phyloP scores from a whole-genome alignment of 2,113 vertebrate species.

The Gymnogyps californianus region DNA sequence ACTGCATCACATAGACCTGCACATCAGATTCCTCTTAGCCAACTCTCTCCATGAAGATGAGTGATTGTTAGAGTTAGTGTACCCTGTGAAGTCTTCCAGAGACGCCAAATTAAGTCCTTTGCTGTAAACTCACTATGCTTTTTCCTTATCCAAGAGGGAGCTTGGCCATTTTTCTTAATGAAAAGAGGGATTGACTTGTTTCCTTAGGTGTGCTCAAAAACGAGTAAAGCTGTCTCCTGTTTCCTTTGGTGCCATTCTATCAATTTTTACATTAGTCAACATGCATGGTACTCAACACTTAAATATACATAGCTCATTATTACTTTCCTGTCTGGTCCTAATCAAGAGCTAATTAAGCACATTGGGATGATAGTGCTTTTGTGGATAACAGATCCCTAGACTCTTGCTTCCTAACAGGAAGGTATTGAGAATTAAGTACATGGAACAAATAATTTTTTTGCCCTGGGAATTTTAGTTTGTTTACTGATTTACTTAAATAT shows the following conservation, averaged over 20 bases:
- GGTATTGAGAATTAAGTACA: not conserved
- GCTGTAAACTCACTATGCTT: not conserved
- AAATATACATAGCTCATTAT: not conserved
- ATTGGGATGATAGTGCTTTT: not conserved
- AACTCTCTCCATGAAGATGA: not conserved
- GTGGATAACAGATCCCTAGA: not conserved
- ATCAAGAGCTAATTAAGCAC: not conserved
- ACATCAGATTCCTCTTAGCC: not conserved
- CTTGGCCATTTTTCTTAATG: not conserved
- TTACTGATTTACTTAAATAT: slow-evolving; percentile 14
- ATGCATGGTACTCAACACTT: not conserved
- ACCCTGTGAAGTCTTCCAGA: not conserved
- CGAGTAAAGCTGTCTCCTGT: not conserved
- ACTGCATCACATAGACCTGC: fast-evolving
- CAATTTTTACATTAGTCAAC: not conserved
- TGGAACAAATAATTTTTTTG: not conserved
- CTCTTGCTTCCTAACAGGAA: not conserved
- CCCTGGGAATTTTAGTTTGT: not conserved
- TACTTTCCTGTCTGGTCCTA: not conserved
- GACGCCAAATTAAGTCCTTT: not conserved
- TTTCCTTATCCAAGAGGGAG: not conserved
- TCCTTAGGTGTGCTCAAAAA: not conserved
- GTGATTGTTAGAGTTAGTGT: no score
- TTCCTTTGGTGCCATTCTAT: not conserved
- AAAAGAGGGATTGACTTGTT: not conserved